These are phyloP conservation scores for Guaruba guarouba DNA, from an alignment of 2,113 vertebrate species.

Conservation along the genomic window DNA sequence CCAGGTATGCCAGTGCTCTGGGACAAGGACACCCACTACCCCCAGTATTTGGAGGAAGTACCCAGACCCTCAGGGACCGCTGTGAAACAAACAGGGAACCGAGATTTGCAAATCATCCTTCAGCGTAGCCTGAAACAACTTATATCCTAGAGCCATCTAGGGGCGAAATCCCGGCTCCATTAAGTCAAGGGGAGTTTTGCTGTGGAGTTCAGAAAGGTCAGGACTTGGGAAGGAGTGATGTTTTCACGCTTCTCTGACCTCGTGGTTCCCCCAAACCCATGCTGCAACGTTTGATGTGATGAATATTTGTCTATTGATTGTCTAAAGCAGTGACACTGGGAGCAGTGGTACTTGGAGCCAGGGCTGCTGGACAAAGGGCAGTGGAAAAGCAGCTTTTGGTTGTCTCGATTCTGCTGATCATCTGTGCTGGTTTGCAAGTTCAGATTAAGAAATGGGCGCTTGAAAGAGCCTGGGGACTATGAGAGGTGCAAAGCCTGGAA, in stretches of 20 bases:
- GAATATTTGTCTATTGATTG: fast-evolving
- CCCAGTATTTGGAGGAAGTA: neutral
- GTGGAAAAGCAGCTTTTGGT: neutral
- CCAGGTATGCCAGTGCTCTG: fast-evolving
- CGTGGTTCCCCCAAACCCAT: fast-evolving
- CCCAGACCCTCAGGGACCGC: neutral
- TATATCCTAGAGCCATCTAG: conserved; percentile 69
- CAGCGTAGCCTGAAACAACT: conserved; percentile 37
- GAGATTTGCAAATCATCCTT: conserved; percentile 16
- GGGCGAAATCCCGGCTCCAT: conserved; percentile 46
- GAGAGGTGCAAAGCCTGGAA: neutral
- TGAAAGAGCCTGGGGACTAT: neutral
- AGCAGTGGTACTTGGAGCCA: neutral
- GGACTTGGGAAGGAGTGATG: neutral
- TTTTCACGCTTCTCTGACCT: fast-evolving
- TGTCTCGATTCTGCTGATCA: neutral
- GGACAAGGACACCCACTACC: neutral
- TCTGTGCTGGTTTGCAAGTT: neutral
- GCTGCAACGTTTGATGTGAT: fast-evolving
- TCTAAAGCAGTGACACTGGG: fast-evolving
- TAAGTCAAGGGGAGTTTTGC: neutral
- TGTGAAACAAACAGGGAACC: neutral
- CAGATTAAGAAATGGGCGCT: neutral
- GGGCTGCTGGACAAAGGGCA: neutral
- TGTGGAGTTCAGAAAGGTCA: neutral